Evolutionary conservation across 2,888 invertebrate species (phyloP), one percentile per base, ranked within the genome.

Genomic region (Euzetes globulus): DNA sequence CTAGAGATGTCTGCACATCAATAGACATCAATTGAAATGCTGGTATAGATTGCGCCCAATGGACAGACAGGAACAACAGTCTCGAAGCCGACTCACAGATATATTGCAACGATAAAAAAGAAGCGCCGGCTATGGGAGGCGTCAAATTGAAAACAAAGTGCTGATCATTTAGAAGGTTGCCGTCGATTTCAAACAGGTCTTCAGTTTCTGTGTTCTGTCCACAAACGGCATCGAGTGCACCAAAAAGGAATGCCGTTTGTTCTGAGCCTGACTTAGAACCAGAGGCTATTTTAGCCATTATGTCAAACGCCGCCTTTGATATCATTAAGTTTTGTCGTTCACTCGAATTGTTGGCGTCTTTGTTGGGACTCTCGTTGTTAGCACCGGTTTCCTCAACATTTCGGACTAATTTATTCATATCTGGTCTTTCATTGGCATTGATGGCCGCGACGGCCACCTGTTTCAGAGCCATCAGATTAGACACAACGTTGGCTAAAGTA

Each of bases 61-160:
- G 90, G 75, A 95, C 90, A 17, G 91, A 89, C 13, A 94, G 87
- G 81, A 95, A 94, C 75, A 98, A 87, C 73, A 98, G 87, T 71
- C 97, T 85, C 1, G 96, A 94, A 29, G 94, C 95, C 79, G 92
- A 92, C 85, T 98, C 97, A 84, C 95, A 97, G 72, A 93, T 91
- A 80, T 92, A 95, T 85, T 96, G 95, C 80, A 93, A 88, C 79
- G 94, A 93, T 80, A 95, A 87, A 84, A 91, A 92, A 17, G 94
- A 91, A 79, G 92, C 89, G 41, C 78, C 77, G 7, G 92, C 88
- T 29, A 88, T 87, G 4, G 87, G 87, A 9, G 91, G 88, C 79
- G 90, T 89, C 78, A 93, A 83, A 80, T 89, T 88, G 81, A 93
- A 93, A 68, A 87, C 84, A 77, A 88, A 87, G 81, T 90, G 88